Percentiles rank a stretch among this genome's conserved stretches.
Conservation (phyloP, 2,113 vertebrate species). For the Saimiri boliviensis region DNA sequence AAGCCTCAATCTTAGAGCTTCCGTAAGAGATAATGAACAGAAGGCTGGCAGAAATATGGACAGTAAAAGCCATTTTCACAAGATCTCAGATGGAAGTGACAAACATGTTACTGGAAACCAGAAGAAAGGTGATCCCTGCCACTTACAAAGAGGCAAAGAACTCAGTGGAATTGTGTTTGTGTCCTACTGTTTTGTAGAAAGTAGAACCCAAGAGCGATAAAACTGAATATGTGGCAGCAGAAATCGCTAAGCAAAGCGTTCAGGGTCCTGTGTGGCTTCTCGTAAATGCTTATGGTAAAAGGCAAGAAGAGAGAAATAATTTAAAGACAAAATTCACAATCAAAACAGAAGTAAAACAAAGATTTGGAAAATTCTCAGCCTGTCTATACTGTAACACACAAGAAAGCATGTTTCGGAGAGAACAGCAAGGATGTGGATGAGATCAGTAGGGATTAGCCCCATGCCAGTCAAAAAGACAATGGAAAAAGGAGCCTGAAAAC, state of each 20-base stretch:
- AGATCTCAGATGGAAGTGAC: neutral
- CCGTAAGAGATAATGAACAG: neutral
- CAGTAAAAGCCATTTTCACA: neutral
- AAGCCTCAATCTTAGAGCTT: neutral
- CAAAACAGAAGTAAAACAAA: neutral
- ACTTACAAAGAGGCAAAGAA: neutral
- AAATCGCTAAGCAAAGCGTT: neutral
- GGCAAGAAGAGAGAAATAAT: neutral
- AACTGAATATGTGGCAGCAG: neutral
- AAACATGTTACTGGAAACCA: neutral
- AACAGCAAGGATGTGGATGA: neutral
- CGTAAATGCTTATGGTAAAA: neutral
- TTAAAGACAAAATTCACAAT: neutral
- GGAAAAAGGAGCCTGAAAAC: neutral
- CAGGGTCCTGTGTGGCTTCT: neutral
- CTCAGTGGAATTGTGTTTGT: neutral
- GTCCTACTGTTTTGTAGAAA: neutral
- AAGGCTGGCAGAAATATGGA: neutral
- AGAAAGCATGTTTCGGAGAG: neutral
- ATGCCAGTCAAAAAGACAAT: neutral
- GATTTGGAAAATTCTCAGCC: neutral
- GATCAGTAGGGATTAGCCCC: neutral
- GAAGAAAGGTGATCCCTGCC: neutral
- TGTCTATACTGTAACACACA: neutral
- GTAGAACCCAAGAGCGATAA: neutral